A percentile compares a stretch with the other conserved stretches of the same genome.
Conservation (phyloP, 2,113 vertebrate genomes). For the Colius striatus region DNA sequence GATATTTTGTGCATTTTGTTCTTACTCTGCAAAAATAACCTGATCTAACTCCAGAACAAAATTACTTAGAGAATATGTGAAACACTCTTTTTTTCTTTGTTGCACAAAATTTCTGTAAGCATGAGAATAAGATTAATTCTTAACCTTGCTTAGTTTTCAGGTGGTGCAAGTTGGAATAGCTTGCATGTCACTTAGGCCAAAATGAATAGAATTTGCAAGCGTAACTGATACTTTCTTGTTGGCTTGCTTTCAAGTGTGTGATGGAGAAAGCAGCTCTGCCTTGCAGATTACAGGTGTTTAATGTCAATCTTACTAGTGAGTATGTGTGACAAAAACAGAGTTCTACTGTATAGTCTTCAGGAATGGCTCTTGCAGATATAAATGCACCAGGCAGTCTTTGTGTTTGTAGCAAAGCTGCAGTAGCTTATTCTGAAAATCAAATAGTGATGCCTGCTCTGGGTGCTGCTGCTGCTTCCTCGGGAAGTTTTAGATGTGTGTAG, state of each 20-base stretch:
- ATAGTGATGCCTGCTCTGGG: not conserved
- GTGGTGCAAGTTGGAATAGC: not conserved
- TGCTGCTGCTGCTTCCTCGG: not conserved
- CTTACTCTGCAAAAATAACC: not conserved
- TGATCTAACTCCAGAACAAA: not conserved
- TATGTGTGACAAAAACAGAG: not conserved
- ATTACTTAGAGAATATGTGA: not conserved
- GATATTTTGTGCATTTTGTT: not conserved
- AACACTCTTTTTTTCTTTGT: not conserved
- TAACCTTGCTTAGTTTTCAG: not conserved
- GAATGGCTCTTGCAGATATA: not conserved
- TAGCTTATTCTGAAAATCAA: not conserved
- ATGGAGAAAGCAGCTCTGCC: not conserved
- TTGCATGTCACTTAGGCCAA: not conserved
- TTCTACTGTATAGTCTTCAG: not conserved
- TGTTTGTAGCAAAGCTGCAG: not conserved
- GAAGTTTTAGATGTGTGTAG: not conserved
- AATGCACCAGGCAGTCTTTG: not conserved
- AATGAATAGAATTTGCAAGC: not conserved
- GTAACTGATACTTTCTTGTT: not conserved
- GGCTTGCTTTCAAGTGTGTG: not conserved
- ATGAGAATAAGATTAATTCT: not conserved
- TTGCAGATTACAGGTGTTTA: not conserved
- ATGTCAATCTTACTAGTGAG: not conserved
- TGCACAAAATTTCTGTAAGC: not conserved